phyloP scores from a whole-genome alignment of 2,888 invertebrate genomes.

The Phorcus lineatus region DNA sequence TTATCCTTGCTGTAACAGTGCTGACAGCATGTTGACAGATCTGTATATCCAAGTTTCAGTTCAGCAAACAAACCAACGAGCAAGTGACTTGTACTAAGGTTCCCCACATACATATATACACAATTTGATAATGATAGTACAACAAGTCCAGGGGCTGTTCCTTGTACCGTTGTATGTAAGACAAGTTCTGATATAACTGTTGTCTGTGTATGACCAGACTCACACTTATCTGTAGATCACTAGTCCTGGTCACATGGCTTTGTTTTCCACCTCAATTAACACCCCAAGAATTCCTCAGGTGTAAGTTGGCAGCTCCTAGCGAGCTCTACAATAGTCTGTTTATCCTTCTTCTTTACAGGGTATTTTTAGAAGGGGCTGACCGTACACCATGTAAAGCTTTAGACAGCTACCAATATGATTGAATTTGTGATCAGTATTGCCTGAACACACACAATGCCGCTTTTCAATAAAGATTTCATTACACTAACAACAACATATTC shows the following conservation, averaged over 20 bases:
- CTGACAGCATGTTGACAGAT: too few species aligned
- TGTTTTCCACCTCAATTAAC: constrained; percentile 31
- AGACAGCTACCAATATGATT: neutral
- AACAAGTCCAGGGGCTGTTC: too few species aligned
- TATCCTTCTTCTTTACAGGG: neutral
- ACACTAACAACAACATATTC: constrained; percentile 3
- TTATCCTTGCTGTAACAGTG: too few species aligned
- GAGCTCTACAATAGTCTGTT: constrained; percentile 1
- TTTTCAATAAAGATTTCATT: constrained; percentile 2
- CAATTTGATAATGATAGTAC: too few species aligned
- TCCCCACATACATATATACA: too few species aligned
- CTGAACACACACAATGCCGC: neutral
- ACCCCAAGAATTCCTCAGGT: constrained; percentile 7
- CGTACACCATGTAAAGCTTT: neutral
- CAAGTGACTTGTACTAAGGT: too few species aligned
- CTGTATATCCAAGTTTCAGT: too few species aligned
- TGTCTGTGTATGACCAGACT: too few species aligned
- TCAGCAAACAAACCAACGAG: too few species aligned
- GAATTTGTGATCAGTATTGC: neutral
- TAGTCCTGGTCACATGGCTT: neutral
- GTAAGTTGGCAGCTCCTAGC: constrained; percentile 10
- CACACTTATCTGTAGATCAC: neutral
- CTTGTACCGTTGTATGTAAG: too few species aligned
- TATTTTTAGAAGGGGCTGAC: constrained; percentile 5
- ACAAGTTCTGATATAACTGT: too few species aligned